Evolutionary conservation across 2,113 vertebrate genomes (phyloP).

Genomic region (Peromyscus californicus): DNA sequence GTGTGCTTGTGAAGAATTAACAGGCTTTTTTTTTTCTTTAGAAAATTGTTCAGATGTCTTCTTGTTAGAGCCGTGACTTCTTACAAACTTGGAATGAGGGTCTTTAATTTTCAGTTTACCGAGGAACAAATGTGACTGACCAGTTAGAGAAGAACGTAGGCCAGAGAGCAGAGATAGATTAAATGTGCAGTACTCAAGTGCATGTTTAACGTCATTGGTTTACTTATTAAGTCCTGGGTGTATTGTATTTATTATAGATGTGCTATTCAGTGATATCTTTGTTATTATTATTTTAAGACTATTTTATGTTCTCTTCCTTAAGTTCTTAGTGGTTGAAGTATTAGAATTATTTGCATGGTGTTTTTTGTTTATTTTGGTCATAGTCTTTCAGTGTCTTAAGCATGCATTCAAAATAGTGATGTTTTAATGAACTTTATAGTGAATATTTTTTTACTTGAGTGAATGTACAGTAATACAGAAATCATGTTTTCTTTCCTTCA

Average conservation of each 20-base stretch:
- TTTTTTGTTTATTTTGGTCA: neutral
- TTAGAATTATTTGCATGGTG: conserved; percentile 17
- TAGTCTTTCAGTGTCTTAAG: conserved; percentile 20
- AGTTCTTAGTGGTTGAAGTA: conserved; percentile 47
- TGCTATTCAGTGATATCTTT: conserved; percentile 28
- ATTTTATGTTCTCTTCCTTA: conserved; percentile 26
- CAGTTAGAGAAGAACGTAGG: conserved; percentile 8
- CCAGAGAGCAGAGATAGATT: conserved; percentile 5
- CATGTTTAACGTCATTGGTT: neutral
- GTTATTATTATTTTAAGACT: conserved; percentile 45
- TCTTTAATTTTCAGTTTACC: conserved; percentile 63
- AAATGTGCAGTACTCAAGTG: conserved; percentile 19
- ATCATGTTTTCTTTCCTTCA: conserved; percentile 77
- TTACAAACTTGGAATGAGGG: conserved; percentile 25
- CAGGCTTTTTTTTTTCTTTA: neutral
- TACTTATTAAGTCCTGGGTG: conserved; percentile 5
- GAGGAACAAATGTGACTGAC: conserved; percentile 44
- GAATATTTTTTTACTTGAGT: neutral
- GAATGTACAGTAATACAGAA: conserved; percentile 39
- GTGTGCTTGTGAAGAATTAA: conserved; percentile 41
- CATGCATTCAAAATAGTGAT: conserved; percentile 46
- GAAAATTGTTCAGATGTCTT: conserved; percentile 50
- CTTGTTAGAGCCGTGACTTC: neutral
- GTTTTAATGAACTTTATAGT: conserved; percentile 59
- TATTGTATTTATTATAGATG: conserved; percentile 16